Conservation (phyloP, 2,888 invertebrate species). For the Escarpia spicata region DNA sequence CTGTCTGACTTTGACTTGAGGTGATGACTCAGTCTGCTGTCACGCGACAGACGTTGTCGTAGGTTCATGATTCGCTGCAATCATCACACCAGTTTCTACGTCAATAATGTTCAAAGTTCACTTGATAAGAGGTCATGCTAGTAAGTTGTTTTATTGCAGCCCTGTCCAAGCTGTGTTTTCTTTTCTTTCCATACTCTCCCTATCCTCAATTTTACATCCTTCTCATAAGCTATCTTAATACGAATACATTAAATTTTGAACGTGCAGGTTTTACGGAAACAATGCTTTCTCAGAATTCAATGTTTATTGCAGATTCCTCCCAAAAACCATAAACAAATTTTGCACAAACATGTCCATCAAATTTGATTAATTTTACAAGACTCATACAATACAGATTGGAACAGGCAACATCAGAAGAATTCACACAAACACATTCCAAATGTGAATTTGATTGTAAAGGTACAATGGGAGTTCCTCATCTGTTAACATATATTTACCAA, state of each 20-base stretch:
- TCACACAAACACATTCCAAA: neutral
- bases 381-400: neutral
- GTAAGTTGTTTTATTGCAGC: neutral
- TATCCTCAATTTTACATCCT: neutral
- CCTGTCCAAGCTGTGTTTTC: neutral
- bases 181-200: neutral
- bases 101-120: no score
- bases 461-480: no score
- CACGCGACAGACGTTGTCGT: neutral
- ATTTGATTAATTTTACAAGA: neutral
- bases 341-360: neutral
- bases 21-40: neutral
- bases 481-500: neutral
- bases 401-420: neutral
- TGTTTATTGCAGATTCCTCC: neutral
- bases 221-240: neutral
- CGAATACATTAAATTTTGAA: neutral
- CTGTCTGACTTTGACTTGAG: neutral
- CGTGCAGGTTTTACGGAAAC: neutral
- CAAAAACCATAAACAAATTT: neutral
- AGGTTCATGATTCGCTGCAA: slow-evolving; percentile 6
- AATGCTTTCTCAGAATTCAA: neutral
- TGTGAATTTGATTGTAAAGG: neutral
- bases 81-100: neutral
- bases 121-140: no score